phyloP scores from a whole-genome alignment of 2,797 vertebrate species.

The Eupleurogrammus muticus region DNA sequence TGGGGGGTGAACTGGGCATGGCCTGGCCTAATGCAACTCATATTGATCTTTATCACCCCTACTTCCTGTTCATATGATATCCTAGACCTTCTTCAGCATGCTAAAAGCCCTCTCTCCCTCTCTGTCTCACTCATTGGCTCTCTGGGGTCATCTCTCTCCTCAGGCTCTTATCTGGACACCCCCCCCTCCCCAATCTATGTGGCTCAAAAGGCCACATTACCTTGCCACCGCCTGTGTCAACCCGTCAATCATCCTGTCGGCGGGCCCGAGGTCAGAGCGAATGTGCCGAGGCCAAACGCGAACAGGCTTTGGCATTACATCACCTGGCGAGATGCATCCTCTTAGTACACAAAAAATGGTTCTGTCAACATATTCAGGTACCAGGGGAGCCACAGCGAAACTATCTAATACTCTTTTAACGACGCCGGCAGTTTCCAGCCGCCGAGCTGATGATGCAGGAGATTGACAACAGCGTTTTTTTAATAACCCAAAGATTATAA shows the following conservation, averaged over 20 bases:
- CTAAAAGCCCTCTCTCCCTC: conserved; percentile 68
- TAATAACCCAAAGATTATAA: background rate
- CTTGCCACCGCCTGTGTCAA: conserved; percentile 40
- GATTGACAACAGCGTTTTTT: background rate
- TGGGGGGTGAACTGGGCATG: conserved; percentile 44
- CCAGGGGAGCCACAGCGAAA: conserved; percentile 25
- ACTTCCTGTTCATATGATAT: conserved; percentile 80
- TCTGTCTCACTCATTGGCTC: conserved; percentile 5
- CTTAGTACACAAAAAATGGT: conserved; percentile 34
- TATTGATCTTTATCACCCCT: conserved; percentile 80
- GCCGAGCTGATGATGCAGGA: conserved; percentile 32
- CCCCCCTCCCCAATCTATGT: conserved; percentile 2
- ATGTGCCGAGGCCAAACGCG: conserved; percentile 51
- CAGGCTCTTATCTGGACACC: conserved; percentile 7
- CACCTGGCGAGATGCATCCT: conserved; percentile 63
- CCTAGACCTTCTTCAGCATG: conserved; percentile 60
- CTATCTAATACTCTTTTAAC: conserved; percentile 39
- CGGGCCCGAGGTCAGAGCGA: conserved; percentile 47
- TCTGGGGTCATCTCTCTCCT: conserved; percentile 6
- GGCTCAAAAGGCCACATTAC: conserved; percentile 52
- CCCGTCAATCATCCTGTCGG: conserved; percentile 38
- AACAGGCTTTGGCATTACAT: conserved; percentile 49
- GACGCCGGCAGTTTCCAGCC: conserved; percentile 21
- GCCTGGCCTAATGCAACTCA: conserved; percentile 72
- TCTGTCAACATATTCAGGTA: conserved; percentile 49